Evolutionary conservation across 2,113 vertebrate species (phyloP).

Genomic region (Ursus arctos): DNA sequence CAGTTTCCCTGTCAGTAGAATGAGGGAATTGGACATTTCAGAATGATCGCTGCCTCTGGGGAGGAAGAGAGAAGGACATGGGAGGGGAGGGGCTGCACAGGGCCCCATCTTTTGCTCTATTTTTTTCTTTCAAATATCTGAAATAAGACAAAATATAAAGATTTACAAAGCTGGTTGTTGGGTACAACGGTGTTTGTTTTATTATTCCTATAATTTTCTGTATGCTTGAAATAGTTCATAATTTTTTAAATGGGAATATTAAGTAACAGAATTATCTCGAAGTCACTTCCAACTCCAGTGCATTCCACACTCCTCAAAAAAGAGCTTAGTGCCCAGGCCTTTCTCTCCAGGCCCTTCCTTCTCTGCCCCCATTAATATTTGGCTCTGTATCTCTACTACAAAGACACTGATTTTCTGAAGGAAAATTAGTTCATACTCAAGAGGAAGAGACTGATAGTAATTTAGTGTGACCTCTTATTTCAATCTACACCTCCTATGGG

Average conservation of each 20-base stretch:
- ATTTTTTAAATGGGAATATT: neutral
- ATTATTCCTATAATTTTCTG: neutral
- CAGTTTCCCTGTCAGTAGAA: neutral
- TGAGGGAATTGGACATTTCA: neutral
- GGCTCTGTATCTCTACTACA: neutral
- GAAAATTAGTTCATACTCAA: neutral
- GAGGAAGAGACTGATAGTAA: neutral
- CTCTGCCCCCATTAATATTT: neutral
- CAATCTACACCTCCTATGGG: neutral
- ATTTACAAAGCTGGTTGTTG: neutral
- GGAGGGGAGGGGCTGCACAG: neutral
- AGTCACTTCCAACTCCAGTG: no score
- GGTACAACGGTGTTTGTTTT: neutral
- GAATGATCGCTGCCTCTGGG: neutral
- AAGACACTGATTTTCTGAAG: neutral
- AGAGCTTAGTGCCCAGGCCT: neutral
- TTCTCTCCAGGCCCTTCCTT: neutral
- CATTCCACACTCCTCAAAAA: neutral
- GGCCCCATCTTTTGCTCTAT: neutral
- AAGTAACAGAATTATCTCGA: neutral
- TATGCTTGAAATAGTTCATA: neutral
- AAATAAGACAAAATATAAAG: neutral
- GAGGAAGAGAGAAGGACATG: neutral
- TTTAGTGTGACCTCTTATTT: neutral
- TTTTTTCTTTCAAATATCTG: neutral